These are phyloP conservation scores for Penaeus monodon DNA, from an alignment of 2,888 invertebrate genomes.

Conservation along the genomic window DNA sequence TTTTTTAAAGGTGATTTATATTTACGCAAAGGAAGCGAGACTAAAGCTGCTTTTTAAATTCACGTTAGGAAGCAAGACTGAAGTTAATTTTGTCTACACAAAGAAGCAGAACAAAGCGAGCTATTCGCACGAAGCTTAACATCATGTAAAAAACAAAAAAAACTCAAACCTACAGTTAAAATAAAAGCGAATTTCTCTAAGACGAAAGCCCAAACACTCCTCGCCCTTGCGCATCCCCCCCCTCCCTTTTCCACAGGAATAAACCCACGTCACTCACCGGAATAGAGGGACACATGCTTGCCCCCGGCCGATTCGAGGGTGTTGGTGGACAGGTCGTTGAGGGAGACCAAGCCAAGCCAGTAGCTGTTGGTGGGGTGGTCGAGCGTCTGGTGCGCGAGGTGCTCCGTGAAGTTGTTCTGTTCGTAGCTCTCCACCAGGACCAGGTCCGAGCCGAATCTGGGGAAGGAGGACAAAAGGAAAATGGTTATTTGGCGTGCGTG, in stretches of 20 bases:
- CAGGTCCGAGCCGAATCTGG: slow-evolving; percentile 93
- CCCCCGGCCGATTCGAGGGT: slow-evolving; percentile 95
- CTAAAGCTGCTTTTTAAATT: too few species aligned
- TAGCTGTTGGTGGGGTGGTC: slow-evolving; percentile 72
- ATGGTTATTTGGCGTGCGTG: neutral
- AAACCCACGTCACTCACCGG: slow-evolving; percentile 27
- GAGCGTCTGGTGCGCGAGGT: slow-evolving; percentile 77
- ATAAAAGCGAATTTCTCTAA: too few species aligned
- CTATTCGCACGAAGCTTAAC: too few species aligned
- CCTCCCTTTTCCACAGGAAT: too few species aligned
- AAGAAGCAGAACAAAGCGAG: too few species aligned
- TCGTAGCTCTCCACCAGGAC: slow-evolving; percentile 90
- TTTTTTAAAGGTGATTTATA: neutral
- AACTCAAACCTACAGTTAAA: too few species aligned
- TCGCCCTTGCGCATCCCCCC: too few species aligned
- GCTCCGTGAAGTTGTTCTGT: slow-evolving; percentile 91
- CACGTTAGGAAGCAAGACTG: too few species aligned
- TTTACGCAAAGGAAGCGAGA: too few species aligned
- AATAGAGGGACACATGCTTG: slow-evolving; percentile 62
- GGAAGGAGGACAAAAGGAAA: slow-evolving; percentile 65
- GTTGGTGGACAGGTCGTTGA: slow-evolving; percentile 92
- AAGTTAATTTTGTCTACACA: too few species aligned
- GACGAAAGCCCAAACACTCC: too few species aligned
- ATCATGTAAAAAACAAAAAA: too few species aligned
- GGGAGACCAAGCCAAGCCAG: slow-evolving; percentile 90